These are phyloP conservation scores for Paramisgurnus dabryanus DNA, from an alignment of 2,113 vertebrate species.

Conservation along the genomic window DNA sequence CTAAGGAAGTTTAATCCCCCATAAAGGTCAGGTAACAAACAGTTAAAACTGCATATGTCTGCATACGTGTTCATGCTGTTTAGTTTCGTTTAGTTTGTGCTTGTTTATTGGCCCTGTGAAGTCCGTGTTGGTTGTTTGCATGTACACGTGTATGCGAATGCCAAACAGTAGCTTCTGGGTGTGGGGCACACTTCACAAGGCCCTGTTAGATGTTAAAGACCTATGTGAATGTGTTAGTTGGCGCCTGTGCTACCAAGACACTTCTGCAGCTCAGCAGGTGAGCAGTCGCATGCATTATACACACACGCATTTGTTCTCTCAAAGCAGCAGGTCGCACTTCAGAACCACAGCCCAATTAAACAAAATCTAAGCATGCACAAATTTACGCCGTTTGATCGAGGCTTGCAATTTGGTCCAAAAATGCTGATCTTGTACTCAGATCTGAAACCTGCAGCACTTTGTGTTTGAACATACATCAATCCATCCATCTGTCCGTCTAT, in stretches of 20 bases:
- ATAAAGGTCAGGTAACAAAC: neutral
- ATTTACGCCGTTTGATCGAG: constrained; percentile 13
- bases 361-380: constrained; percentile 37
- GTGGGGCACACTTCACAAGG: constrained; percentile 54
- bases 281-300: constrained; percentile 34
- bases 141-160: constrained; percentile 27
- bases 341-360: neutral
- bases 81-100: neutral
- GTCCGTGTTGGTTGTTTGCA: constrained; percentile 21
- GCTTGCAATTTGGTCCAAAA: neutral
- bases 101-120: constrained; percentile 17
- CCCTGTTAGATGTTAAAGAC: constrained; percentile 69
- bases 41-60: constrained; percentile 6
- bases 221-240: constrained; percentile 74
- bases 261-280: constrained; percentile 53
- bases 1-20: no score
- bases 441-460: neutral
- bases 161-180: constrained; percentile 59
- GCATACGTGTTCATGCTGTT: constrained; percentile 23
- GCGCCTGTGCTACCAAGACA: constrained; percentile 48
- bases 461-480: neutral
- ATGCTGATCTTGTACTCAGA: neutral
- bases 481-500: neutral
- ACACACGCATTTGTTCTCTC: constrained; percentile 22
- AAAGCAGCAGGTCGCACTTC: constrained; percentile 35